phyloP scores from a whole-genome alignment of 2,888 invertebrate species.

The Octonoba sinensis region DNA sequence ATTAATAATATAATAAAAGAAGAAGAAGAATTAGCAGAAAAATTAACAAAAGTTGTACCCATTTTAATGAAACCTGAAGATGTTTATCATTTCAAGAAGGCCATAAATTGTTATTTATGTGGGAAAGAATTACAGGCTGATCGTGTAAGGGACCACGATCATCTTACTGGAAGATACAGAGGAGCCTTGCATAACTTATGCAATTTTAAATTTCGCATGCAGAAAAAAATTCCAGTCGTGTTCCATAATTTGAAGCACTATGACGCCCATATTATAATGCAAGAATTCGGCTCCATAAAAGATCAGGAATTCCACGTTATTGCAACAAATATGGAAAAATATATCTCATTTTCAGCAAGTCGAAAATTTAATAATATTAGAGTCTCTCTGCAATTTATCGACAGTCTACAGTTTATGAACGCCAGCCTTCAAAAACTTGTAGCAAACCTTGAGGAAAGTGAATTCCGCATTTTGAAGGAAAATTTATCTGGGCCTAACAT shows the following conservation, averaged over 20 bases:
- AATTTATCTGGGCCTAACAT: not conserved
- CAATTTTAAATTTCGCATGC: not conserved
- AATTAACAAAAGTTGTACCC: not conserved
- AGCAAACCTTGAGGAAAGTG: not conserved
- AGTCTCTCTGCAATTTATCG: not conserved
- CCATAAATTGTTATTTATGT: not conserved
- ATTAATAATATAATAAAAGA: not conserved
- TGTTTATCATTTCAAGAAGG: not conserved
- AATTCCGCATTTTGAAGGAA: not conserved
- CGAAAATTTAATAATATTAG: not conserved
- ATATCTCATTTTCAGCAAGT: not conserved
- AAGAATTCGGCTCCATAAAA: not conserved
- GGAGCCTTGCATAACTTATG: constrained; percentile 14
- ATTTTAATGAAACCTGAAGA: not conserved
- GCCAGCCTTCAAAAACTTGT: constrained; percentile 3
- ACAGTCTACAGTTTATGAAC: not conserved
- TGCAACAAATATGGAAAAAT: not conserved
- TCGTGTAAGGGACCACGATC: not conserved
- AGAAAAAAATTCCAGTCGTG: not conserved
- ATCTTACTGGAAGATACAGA: constrained; percentile 1
- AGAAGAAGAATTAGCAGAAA: not conserved
- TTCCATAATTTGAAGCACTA: not conserved
- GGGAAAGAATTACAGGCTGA: not conserved
- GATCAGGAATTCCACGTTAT: not conserved
- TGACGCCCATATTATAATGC: not conserved